Evolutionary conservation across 2,113 vertebrate species (phyloP).

Genomic region (Paradisaea rubra): DNA sequence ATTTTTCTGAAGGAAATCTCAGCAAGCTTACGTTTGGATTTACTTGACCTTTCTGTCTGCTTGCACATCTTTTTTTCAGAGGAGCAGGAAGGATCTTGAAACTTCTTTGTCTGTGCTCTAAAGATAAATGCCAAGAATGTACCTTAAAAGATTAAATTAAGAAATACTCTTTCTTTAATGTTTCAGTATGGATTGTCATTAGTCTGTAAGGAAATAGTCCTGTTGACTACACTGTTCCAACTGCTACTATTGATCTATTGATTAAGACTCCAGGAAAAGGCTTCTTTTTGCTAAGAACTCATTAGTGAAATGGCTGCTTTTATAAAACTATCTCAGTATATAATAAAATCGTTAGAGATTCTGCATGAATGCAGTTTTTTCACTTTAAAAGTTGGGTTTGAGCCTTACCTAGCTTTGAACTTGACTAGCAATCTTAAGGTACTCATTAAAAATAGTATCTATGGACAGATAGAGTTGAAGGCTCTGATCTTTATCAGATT

Average conservation of each 20-base stretch:
- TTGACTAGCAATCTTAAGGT: slow-evolving; percentile 4
- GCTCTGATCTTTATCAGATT: slow-evolving; percentile 8
- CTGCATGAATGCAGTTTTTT: slow-evolving; percentile 41
- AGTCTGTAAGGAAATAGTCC: slow-evolving; percentile 50
- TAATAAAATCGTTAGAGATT: slow-evolving; percentile 48
- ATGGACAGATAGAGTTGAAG: not conserved
- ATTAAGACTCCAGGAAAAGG: slow-evolving; percentile 32
- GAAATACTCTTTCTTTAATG: slow-evolving; percentile 50
- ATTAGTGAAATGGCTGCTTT: slow-evolving; percentile 34
- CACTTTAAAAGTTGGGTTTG: slow-evolving; percentile 20
- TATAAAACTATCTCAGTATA: slow-evolving; percentile 23
- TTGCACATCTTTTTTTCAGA: slow-evolving; percentile 52
- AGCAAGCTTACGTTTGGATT: slow-evolving; percentile 42
- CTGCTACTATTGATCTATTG: slow-evolving; percentile 57
- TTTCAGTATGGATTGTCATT: slow-evolving; percentile 40
- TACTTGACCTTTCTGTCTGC: slow-evolving; percentile 59
- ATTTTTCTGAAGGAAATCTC: slow-evolving; percentile 58
- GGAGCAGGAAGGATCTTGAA: slow-evolving; percentile 51
- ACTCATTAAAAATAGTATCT: slow-evolving; percentile 31
- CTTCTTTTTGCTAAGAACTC: slow-evolving; percentile 9
- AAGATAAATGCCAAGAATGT: slow-evolving; percentile 54
- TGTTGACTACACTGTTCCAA: slow-evolving; percentile 39
- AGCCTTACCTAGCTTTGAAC: slow-evolving; percentile 37
- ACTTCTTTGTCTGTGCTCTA: slow-evolving; percentile 29
- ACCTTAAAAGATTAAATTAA: slow-evolving; percentile 53